A percentile compares a stretch with the other conserved stretches of the same genome.
Evolutionary conservation across 2,888 invertebrate genomes (phyloP).

Genomic region (Arctia plantaginis): DNA sequence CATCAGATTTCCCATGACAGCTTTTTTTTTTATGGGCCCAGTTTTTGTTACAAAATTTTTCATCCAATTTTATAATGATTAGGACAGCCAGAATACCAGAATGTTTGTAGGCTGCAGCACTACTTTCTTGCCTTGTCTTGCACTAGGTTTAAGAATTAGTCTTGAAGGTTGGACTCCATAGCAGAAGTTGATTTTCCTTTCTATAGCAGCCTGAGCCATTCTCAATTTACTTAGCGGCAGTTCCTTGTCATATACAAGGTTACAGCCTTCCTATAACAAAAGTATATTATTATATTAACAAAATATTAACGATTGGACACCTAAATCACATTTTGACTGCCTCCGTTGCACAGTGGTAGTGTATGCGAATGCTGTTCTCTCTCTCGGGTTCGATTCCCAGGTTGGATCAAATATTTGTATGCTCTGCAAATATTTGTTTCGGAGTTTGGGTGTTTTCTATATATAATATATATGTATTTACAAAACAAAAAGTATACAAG

Average conservation of each 20-base stretch:
- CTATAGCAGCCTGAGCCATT: slow-evolving; percentile 72
- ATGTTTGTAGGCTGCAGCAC: slow-evolving; percentile 73
- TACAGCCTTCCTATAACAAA: slow-evolving; percentile 61
- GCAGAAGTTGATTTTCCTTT: slow-evolving; percentile 75
- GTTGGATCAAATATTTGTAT: too few relatives aligned
- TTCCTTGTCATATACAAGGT: slow-evolving; percentile 68
- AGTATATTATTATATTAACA: not conserved
- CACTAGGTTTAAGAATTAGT: slow-evolving; percentile 29
- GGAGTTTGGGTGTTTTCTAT: too few relatives aligned
- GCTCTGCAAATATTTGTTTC: too few relatives aligned
- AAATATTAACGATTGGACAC: not conserved
- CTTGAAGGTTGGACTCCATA: slow-evolving; percentile 57
- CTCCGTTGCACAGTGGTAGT: too few relatives aligned
- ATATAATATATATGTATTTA: too few relatives aligned
- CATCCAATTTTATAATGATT: not conserved
- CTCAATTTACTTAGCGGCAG: slow-evolving; percentile 66
- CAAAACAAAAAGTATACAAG: too few relatives aligned
- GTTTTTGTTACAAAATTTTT: not conserved
- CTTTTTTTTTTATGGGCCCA: not conserved
- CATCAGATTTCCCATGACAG: too few relatives aligned
- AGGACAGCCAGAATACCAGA: slow-evolving; percentile 71
- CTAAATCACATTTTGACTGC: too few relatives aligned
- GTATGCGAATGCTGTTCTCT: too few relatives aligned
- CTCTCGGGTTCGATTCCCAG: too few relatives aligned
- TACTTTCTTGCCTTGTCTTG: slow-evolving; percentile 37